phyloP scores from a whole-genome alignment of 1,140 invertebrate genomes.

The Zaprionus camerounensis region DNA sequence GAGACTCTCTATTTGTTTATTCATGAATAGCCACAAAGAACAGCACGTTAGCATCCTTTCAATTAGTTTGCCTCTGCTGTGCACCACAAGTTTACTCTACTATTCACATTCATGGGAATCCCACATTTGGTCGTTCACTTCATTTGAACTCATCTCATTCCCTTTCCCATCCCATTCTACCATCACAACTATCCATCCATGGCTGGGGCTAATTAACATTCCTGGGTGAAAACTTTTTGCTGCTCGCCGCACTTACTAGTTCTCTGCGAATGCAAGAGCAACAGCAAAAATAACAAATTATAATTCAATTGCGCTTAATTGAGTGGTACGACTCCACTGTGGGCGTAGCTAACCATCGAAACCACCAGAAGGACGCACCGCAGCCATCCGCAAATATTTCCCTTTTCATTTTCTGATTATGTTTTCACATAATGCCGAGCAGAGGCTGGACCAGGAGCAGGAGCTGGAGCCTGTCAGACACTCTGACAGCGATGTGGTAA shows the following conservation, averaged over 20 bases:
- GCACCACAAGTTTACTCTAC: not conserved
- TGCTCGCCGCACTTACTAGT: slow-evolving; percentile 25
- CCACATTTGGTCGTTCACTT: slow-evolving; percentile 17
- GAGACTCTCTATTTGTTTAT: not conserved
- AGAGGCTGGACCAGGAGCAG: not conserved
- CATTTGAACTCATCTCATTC: not conserved
- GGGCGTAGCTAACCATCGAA: not conserved
- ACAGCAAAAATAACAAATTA: slow-evolving; percentile 54
- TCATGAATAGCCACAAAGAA: slow-evolving; percentile 5
- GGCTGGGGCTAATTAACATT: slow-evolving; percentile 32
- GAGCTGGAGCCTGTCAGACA: not conserved
- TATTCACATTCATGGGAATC: slow-evolving; percentile 11
- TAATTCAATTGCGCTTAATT: slow-evolving; percentile 76
- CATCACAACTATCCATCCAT: not conserved
- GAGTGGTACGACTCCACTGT: slow-evolving; percentile 46
- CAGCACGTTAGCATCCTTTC: not conserved
- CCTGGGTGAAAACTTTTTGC: slow-evolving; percentile 2
- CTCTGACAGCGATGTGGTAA: slow-evolving; percentile 32
- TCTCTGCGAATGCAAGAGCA: slow-evolving; percentile 25
- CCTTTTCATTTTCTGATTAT: slow-evolving; percentile 67
- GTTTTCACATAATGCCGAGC: slow-evolving; percentile 37
- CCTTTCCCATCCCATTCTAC: too few relatives aligned
- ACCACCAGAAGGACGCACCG: slow-evolving; percentile 26
- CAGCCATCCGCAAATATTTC: slow-evolving; percentile 46
- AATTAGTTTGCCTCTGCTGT: not conserved